Evolutionary conservation across 1,140 invertebrate genomes (phyloP).

Genomic region (Cataglyphis hispanica): DNA sequence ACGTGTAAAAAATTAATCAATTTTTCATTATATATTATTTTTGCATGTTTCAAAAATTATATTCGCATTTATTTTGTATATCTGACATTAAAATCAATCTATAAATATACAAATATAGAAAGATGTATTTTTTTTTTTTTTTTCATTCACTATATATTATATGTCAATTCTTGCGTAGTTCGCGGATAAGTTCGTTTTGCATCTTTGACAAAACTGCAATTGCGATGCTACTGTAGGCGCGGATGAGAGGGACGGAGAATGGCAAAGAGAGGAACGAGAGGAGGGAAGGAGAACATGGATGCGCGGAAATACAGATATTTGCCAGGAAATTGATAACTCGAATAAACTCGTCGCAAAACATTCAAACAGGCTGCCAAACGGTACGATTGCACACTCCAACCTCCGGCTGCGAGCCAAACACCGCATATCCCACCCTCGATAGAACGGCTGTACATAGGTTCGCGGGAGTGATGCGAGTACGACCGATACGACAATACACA

Average conservation of each 20-base stretch:
- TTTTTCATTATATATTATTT: not conserved
- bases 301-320: conserved; percentile 84
- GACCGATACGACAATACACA: conserved; percentile 22
- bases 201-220: conserved; percentile 6
- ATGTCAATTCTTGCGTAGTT: not conserved
- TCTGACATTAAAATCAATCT: not conserved
- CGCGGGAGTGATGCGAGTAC: conserved; percentile 41
- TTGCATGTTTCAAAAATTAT: not conserved
- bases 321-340: conserved; percentile 86
- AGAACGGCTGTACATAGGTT: conserved; percentile 43
- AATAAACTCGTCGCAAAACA: conserved; percentile 84
- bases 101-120: not conserved
- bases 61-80: not conserved
- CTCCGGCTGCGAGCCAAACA: conserved; percentile 66
- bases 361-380: conserved; percentile 78
- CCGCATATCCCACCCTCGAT: conserved; percentile 18
- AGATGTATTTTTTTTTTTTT: not conserved
- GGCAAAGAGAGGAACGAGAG: not conserved
- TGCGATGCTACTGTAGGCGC: not conserved
- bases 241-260: conserved; percentile 24
- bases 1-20: conserved; percentile 16
- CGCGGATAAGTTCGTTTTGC: conserved; percentile 16
- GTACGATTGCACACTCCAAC: conserved; percentile 70
- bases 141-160: not conserved
- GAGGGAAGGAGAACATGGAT: conserved; percentile 41